A percentile compares a stretch with the other conserved stretches of the same genome.
phyloP scores from a whole-genome alignment of 2,113 vertebrate genomes.

The Paralichthys olivaceus region DNA sequence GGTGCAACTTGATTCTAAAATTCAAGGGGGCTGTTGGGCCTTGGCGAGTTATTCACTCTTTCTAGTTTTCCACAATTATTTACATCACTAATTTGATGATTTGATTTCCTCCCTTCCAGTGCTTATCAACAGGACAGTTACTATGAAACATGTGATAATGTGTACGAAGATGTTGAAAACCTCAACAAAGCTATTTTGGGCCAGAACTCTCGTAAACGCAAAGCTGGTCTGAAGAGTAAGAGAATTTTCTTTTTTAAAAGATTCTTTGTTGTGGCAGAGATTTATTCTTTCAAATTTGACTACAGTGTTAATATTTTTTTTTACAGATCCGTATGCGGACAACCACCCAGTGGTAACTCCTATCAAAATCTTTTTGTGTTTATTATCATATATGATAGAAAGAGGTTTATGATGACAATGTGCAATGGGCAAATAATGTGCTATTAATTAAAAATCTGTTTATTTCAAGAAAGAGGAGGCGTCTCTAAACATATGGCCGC shows the following conservation, averaged over 20 bases:
- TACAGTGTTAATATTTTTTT: neutral
- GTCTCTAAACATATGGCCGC: slow-evolving; percentile 51
- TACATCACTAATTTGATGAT: neutral
- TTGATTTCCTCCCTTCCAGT: slow-evolving; percentile 39
- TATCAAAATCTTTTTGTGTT: neutral
- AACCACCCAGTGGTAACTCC: slow-evolving; percentile 59
- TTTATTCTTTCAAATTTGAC: neutral
- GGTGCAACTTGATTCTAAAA: no score
- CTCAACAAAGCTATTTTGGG: slow-evolving; percentile 51
- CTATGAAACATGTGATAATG: slow-evolving; percentile 59
- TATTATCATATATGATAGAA: neutral
- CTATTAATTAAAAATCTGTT: slow-evolving; percentile 15
- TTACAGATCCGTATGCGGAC: slow-evolving; percentile 79
- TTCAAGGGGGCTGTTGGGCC: no score
- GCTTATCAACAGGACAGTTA: slow-evolving; percentile 42
- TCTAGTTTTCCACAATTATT: neutral
- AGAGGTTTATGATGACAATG: neutral
- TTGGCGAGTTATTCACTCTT: no score
- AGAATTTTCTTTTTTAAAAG: neutral
- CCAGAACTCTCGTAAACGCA: slow-evolving; percentile 69
- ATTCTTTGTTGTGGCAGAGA: neutral
- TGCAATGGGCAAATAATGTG: slow-evolving; percentile 9
- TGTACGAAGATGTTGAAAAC: slow-evolving; percentile 81
- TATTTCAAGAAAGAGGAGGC: slow-evolving; percentile 73
- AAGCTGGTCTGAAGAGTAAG: slow-evolving; percentile 77